phyloP scores from a whole-genome alignment of 2,797 vertebrate species.

The Pygocentrus nattereri region DNA sequence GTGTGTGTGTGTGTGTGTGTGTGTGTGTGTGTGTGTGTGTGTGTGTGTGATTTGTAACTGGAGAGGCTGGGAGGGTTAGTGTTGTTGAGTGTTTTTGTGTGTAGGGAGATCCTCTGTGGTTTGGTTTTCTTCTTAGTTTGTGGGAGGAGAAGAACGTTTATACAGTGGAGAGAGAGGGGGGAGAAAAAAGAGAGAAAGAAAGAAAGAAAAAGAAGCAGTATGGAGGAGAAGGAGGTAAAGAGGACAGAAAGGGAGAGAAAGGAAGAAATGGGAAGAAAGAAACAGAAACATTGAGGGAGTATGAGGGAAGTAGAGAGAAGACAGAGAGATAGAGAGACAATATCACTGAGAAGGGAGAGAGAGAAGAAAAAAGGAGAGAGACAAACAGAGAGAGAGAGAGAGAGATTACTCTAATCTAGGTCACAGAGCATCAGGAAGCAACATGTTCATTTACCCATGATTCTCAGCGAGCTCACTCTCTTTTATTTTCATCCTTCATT shows the following conservation, averaged over 20 bases:
- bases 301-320: background rate
- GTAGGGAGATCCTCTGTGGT: conserved; percentile 18
- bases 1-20: conserved; percentile 31
- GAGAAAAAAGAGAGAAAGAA: background rate
- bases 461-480: conserved; percentile 63
- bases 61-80: conserved; percentile 11
- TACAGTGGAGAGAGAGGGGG: conserved; percentile 35
- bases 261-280: conserved; percentile 5
- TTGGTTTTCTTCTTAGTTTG: conserved; percentile 30
- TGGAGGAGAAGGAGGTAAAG: background rate
- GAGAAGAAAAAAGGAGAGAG: background rate
- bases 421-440: conserved; percentile 80
- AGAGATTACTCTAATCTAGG: conserved; percentile 82
- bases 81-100: conserved; percentile 13
- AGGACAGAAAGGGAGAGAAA: background rate
- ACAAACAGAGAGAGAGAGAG: conserved; percentile 47
- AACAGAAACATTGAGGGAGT: background rate
- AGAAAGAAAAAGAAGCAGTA: background rate
- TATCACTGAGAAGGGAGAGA: background rate
- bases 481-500: conserved; percentile 40
- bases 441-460: conserved; percentile 76
- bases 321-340: background rate
- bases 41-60: conserved; percentile 28
- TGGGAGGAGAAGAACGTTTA: conserved; percentile 60
- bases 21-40: conserved; percentile 33